Conservation (phyloP, 2,888 invertebrate genomes). For the Mythimna pallens region DNA sequence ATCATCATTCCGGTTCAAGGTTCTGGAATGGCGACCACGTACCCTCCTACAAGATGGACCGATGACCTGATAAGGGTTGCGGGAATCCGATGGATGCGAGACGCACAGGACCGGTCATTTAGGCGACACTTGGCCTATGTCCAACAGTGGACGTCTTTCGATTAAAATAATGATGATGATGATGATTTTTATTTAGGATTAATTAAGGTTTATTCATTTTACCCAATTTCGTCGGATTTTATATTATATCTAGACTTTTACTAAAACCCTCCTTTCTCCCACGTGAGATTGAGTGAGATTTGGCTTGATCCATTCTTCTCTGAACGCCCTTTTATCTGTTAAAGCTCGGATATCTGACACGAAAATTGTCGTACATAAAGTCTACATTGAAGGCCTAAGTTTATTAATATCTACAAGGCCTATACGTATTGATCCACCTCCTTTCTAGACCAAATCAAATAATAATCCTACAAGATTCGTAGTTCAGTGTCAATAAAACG, state of each 20-base stretch:
- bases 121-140: too few relatives aligned
- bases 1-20: too few relatives aligned
- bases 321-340: background rate
- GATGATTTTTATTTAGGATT: background rate
- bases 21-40: too few relatives aligned
- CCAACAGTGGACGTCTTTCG: too few relatives aligned
- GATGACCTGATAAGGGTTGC: too few relatives aligned
- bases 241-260: background rate
- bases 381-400: constrained; percentile 13
- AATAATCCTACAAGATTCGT: constrained; percentile 28
- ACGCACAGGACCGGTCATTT: too few relatives aligned
- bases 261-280: background rate
- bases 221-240: background rate
- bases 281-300: background rate
- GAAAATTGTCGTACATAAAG: constrained; percentile 8
- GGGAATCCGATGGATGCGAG: too few relatives aligned
- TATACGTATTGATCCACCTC: constrained; percentile 20
- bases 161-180: too few relatives aligned
- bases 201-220: background rate
- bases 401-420: constrained; percentile 17
- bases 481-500: constrained; percentile 15
- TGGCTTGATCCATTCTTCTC: too few relatives aligned
- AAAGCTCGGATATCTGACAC: background rate
- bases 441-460: constrained; percentile 30
- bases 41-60: too few relatives aligned